Percentiles rank a stretch among this genome's conserved stretches.
phyloP scores from a whole-genome alignment of 1,140 invertebrate species.

The Heterodera carotae region DNA sequence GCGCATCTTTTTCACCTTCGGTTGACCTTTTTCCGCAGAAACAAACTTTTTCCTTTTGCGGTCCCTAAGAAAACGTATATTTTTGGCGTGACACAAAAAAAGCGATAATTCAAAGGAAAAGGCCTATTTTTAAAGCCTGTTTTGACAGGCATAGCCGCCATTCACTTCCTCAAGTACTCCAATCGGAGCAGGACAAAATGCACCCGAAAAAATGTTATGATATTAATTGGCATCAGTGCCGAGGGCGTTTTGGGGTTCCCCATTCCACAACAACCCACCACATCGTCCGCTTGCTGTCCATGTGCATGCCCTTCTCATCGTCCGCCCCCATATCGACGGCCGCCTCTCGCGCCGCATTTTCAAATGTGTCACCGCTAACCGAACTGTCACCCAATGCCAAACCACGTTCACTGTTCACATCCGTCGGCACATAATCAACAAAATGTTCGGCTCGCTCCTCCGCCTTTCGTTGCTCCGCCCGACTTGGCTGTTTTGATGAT shows the following conservation, averaged over 20 bases:
- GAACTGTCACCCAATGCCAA: constrained; percentile 36
- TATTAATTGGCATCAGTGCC: background rate
- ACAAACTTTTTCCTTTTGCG: constrained; percentile 89
- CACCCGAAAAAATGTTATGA: no score
- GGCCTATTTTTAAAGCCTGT: no score
- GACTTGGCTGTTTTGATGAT: background rate
- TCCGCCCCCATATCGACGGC: constrained; percentile 81
- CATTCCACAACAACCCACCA: constrained; percentile 70
- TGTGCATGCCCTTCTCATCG: constrained; percentile 72
- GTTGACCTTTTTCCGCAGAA: constrained; percentile 69
- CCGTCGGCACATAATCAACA: constrained; percentile 80
- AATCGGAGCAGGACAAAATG: no score
- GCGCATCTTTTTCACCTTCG: constrained; percentile 76
- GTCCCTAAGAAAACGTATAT: constrained; percentile 77
- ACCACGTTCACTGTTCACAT: constrained; percentile 78
- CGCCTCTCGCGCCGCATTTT: constrained; percentile 74
- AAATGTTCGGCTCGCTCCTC: constrained; percentile 77
- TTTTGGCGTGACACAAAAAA: no score
- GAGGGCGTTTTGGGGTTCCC: no score
- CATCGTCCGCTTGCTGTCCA: constrained; percentile 71
- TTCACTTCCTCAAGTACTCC: background rate
- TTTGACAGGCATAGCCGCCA: background rate
- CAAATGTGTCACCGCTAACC: constrained; percentile 69
- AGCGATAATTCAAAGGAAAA: no score
- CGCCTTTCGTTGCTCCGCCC: constrained; percentile 26